Evolutionary conservation across 1,140 invertebrate genomes (phyloP).

Genomic region (Leptinotarsa undecemlineata): DNA sequence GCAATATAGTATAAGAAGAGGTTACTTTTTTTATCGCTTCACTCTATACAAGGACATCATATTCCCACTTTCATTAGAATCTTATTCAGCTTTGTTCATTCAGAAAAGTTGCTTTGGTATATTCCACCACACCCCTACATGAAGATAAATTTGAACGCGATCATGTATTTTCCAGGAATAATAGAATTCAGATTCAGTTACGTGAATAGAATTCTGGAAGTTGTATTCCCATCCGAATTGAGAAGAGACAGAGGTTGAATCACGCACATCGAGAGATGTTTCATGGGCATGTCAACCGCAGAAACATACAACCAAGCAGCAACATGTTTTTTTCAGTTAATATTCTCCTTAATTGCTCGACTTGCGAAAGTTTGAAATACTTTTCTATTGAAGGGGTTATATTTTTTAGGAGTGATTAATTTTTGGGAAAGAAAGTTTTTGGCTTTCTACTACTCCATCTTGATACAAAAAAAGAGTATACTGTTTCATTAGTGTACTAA

Average conservation of each 20-base stretch:
- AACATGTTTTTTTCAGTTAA: too few species aligned
- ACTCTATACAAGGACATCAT: too few species aligned
- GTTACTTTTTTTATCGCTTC: too few species aligned
- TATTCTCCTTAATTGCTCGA: too few species aligned
- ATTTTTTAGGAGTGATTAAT: too few species aligned
- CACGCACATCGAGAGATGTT: background rate
- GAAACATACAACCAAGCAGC: background rate
- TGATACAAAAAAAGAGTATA: too few species aligned
- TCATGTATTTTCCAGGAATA: background rate
- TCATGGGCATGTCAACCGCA: background rate
- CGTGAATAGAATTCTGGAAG: background rate
- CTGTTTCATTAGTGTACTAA: too few species aligned
- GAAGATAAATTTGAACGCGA: background rate
- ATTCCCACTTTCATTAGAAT: background rate
- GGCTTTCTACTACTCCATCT: too few species aligned
- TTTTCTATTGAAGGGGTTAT: too few species aligned
- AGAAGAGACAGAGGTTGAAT: background rate
- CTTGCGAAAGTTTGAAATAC: too few species aligned
- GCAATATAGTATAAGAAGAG: too few species aligned
- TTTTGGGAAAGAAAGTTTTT: too few species aligned
- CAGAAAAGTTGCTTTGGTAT: background rate
- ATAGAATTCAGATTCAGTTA: background rate
- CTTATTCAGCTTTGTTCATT: background rate
- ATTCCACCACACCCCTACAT: background rate
- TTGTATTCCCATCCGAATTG: background rate